These are phyloP conservation scores for Otis tarda DNA, from an alignment of 2,113 vertebrate species.

Conservation along the genomic window DNA sequence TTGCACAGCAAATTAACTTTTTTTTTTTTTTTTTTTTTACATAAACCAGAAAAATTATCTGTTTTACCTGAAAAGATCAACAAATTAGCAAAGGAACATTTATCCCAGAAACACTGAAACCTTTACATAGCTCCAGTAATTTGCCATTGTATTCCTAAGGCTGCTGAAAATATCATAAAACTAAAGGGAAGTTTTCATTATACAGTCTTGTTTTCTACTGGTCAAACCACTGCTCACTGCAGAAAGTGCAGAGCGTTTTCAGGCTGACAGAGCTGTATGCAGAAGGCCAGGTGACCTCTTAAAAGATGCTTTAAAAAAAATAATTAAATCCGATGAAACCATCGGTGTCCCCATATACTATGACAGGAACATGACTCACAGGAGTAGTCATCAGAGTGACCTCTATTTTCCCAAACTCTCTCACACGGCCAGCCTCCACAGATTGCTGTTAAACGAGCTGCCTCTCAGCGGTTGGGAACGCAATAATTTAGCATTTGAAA, in stretches of 20 bases:
- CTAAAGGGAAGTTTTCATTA: neutral
- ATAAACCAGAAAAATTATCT: neutral
- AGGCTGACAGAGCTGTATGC: neutral
- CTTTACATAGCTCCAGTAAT: neutral
- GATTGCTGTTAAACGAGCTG: neutral
- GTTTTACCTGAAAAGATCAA: neutral
- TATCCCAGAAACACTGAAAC: neutral
- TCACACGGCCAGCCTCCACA: neutral
- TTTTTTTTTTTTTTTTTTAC: neutral
- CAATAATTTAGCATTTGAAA: neutral
- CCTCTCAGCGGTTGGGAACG: neutral
- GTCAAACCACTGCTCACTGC: neutral
- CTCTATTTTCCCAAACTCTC: neutral
- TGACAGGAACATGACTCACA: neutral
- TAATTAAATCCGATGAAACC: neutral
- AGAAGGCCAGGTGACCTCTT: neutral
- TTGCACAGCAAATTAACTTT: neutral
- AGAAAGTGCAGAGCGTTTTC: neutral
- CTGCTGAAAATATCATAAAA: neutral
- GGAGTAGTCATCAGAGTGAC: neutral
- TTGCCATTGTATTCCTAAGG: neutral
- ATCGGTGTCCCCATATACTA: fast-evolving
- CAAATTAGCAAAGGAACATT: neutral
- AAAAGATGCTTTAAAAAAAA: neutral
- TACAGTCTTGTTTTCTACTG: neutral